Base-by-base conservation (phyloP, 2,888 invertebrate genomes). In the Noctua janthe region DNA sequence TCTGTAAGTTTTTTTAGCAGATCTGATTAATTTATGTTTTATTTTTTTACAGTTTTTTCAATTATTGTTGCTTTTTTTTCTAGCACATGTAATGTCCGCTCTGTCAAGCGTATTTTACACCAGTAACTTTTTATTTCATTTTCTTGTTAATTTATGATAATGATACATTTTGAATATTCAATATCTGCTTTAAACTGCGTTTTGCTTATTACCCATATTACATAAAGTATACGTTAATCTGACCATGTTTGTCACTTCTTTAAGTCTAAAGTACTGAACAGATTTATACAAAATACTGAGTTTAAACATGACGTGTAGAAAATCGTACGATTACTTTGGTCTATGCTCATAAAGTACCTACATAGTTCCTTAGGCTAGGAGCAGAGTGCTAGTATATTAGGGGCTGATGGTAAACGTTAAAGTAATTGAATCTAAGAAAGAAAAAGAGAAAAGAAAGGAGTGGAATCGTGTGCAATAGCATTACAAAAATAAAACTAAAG, bases 41-140 rank as follows among this genome's bases (percentile, higher is more conserved):
- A 7, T 1, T n/a, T 39, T 49, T 56, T 17, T 56, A 39, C 10
- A 11, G 5, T 29, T 49, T 64, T 15, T n/a, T 15, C 8, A 49
- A 29, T 10, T 6, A 1, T 39, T 51, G 20, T 8, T 83, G 0
- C 29, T 67, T 29, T 0, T 64, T 83, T 67, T 59, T 47, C 23
- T 75, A 23, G 20, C 51, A 20, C 49, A 13, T 59, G 15, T 49
- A 43, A 59, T 51, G 39, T 20, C 49, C 20, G 79, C 6, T 23
- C 20, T 69, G 78, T 78, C 67, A 78, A 84, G 79, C 79, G 67
- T 78, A 35, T 59, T 51, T 78, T 51, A n/a, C 23, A 51, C 3
- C 10, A 51, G 35, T 43, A 20, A n/a, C 2, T 39, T 67, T 56
- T 80, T n/a, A n/a, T 20, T 3, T 35, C 10, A 4, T 43, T 43